Percentiles rank a stretch among this genome's conserved stretches.
Evolutionary conservation across 2,113 vertebrate genomes (phyloP).

Genomic region (Neolamprologus fasciatus): DNA sequence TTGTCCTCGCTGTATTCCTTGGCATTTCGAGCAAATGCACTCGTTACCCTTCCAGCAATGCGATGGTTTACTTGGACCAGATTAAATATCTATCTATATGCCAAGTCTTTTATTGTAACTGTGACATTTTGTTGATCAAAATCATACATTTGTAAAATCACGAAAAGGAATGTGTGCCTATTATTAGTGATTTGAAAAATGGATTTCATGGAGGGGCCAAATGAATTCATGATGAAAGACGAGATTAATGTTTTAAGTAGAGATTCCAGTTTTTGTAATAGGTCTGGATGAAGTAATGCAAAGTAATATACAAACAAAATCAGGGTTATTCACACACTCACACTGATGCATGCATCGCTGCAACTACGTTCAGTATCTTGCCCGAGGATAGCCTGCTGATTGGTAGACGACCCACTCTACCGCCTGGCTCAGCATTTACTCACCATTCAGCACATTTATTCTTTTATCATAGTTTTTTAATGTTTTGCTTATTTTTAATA

Average conservation of each 20-base stretch:
- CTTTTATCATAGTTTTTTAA: neutral
- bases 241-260: neutral
- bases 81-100: neutral
- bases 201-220: neutral
- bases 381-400: accelerated
- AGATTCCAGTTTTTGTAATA: neutral
- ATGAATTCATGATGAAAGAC: neutral
- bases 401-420: neutral
- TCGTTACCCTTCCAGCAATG: neutral
- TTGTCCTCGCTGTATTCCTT: neutral
- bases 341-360: neutral
- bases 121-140: neutral
- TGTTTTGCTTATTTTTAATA: neutral
- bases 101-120: neutral
- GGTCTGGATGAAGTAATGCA: neutral
- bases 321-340: neutral
- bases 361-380: neutral
- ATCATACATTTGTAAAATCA: neutral
- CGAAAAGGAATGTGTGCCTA: accelerated
- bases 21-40: neutral
- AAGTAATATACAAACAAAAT: accelerated
- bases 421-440: neutral
- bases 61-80: neutral
- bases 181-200: neutral
- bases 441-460: neutral